Percentiles rank a stretch among this genome's conserved stretches.
Evolutionary conservation across 2,888 invertebrate genomes (phyloP).

Genomic region (Scaptomyza reducta): DNA sequence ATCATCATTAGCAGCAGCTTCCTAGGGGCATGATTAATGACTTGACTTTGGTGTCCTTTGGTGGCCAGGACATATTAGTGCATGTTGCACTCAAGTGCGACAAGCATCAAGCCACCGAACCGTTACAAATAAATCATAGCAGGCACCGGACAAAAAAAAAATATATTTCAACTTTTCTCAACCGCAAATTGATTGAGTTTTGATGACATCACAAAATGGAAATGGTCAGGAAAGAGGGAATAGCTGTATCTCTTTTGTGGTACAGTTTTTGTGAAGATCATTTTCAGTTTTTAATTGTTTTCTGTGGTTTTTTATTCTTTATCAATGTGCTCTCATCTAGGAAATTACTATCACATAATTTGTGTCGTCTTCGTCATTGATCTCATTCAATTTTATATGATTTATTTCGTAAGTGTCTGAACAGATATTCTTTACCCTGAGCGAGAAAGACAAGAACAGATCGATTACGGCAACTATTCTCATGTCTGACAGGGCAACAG

Average conservation of each 20-base stretch:
- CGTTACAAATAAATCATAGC: constrained; percentile 69
- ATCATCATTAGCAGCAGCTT: constrained; percentile 66
- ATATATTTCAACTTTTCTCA: constrained; percentile 40
- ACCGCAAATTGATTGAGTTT: constrained; percentile 74
- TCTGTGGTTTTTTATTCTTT: constrained; percentile 39
- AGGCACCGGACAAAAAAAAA: constrained; percentile 5
- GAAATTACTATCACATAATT: constrained; percentile 72
- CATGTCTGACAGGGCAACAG: constrained; percentile 23
- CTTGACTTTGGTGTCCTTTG: constrained; percentile 20
- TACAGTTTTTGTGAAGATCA: constrained; percentile 31
- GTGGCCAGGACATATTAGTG: constrained; percentile 48
- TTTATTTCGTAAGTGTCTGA: constrained; percentile 56
- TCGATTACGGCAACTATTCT: constrained; percentile 58
- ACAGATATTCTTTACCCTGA: constrained; percentile 34
- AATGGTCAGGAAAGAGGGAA: constrained; percentile 11
- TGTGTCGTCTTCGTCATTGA: constrained; percentile 28
- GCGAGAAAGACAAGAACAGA: constrained; percentile 43
- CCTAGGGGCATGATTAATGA: constrained; percentile 69
- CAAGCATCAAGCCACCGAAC: constrained; percentile 53
- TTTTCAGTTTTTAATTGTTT: constrained; percentile 25
- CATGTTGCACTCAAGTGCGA: constrained; percentile 67
- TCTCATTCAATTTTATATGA: constrained; percentile 45
- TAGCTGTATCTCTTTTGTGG: constrained; percentile 16
- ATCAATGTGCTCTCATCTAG: constrained; percentile 73
- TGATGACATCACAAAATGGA: constrained; percentile 62